Evolutionary conservation across 2,797 vertebrate genomes (phyloP).

Genomic region (Hipposideros larvatus): DNA sequence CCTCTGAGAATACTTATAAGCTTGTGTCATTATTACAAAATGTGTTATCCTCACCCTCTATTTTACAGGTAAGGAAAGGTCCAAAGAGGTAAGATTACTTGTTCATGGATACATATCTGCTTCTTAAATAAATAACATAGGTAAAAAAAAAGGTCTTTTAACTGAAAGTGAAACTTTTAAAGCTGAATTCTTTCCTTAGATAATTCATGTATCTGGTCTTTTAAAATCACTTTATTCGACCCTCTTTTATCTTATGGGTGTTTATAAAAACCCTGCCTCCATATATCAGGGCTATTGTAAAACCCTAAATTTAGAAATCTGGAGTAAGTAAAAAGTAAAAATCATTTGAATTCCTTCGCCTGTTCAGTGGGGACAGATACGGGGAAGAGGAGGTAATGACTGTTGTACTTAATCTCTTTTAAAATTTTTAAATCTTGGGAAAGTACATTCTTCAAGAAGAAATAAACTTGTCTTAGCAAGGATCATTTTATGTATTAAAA

Average conservation of each 20-base stretch:
- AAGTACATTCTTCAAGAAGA: neutral
- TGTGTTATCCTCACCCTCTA: neutral
- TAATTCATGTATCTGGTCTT: neutral
- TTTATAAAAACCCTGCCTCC: neutral
- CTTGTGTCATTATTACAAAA: neutral
- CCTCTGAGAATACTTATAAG: neutral
- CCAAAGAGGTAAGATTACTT: slow-evolving; percentile 62
- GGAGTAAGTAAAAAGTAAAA: neutral
- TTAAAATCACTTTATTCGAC: neutral
- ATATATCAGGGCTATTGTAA: neutral
- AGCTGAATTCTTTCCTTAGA: slow-evolving; percentile 1
- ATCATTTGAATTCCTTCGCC: neutral
- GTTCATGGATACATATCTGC: neutral
- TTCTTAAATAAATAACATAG: neutral
- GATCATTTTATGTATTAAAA: slow-evolving; percentile 5
- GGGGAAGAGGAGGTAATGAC: neutral
- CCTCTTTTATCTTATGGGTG: neutral
- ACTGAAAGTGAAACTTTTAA: neutral
- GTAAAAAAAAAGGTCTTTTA: neutral
- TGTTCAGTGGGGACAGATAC: neutral
- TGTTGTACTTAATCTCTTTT: neutral
- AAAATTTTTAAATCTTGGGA: neutral
- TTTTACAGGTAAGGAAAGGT: slow-evolving; percentile 50
- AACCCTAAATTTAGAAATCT: slow-evolving; percentile 45
- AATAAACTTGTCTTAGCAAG: slow-evolving; percentile 2